A percentile compares a stretch with the other conserved stretches of the same genome.
Evolutionary conservation across 2,888 invertebrate genomes (phyloP).

Genomic region (Drosophila kokeensis): DNA sequence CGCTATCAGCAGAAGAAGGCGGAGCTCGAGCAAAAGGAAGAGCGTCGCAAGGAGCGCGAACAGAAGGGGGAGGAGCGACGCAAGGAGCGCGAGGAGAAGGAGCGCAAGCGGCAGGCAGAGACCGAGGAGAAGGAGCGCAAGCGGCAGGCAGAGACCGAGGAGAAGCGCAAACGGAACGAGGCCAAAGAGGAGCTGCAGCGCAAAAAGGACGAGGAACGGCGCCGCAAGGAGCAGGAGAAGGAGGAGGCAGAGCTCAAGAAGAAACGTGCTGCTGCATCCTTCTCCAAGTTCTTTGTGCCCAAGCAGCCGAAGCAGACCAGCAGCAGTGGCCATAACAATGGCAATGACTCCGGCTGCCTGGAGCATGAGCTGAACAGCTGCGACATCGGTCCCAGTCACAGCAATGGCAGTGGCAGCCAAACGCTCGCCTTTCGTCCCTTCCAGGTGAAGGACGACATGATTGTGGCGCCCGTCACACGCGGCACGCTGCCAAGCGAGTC

Average conservation of each 20-base stretch:
- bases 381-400: slow-evolving; percentile 43
- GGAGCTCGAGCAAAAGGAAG: slow-evolving; percentile 86
- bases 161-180: slow-evolving; percentile 83
- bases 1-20: slow-evolving; percentile 74
- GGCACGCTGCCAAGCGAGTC: slow-evolving; percentile 86
- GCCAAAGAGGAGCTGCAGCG: slow-evolving; percentile 83
- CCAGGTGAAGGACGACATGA: slow-evolving; percentile 94
- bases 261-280: slow-evolving; percentile 91
- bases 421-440: slow-evolving; percentile 88
- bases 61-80: slow-evolving; percentile 85
- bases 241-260: slow-evolving; percentile 91
- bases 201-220: slow-evolving; percentile 84
- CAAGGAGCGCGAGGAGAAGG: slow-evolving; percentile 83
- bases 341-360: background rate
- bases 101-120: slow-evolving; percentile 81
- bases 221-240: slow-evolving; percentile 88
- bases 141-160: slow-evolving; percentile 83
- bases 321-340: background rate
- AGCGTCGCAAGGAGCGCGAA: slow-evolving; percentile 85
- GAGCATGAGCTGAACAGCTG: slow-evolving; percentile 78
- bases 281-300: slow-evolving; percentile 92
- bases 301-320: slow-evolving; percentile 83
- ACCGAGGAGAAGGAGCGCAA: slow-evolving; percentile 83
- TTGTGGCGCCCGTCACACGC: slow-evolving; percentile 91
- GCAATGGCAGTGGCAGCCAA: slow-evolving; percentile 31